phyloP scores from a whole-genome alignment of 2,113 vertebrate genomes.

The Hyperopisus bebe region DNA sequence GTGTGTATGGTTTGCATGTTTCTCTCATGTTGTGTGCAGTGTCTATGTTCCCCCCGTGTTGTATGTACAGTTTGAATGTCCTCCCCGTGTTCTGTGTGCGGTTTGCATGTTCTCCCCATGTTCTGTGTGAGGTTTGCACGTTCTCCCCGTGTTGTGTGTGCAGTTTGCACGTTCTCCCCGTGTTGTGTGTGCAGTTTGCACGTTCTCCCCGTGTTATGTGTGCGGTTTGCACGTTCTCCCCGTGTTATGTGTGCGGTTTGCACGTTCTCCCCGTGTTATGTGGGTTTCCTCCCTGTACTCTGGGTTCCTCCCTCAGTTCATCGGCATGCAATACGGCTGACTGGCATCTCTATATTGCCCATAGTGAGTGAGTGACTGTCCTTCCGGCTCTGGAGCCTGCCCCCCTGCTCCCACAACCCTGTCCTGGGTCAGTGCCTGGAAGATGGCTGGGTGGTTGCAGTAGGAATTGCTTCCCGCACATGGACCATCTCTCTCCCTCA shows the following conservation, averaged over 20 bases:
- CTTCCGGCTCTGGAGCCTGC: not conserved
- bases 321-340: not conserved
- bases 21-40: no score
- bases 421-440: not conserved
- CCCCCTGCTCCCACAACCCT: not conserved
- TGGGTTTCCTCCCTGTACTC: not conserved
- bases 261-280: not conserved
- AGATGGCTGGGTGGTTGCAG: not conserved
- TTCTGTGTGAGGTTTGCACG: not conserved
- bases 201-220: no score
- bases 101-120: not conserved
- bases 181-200: not conserved
- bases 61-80: not conserved
- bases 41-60: no score
- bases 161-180: not conserved
- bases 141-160: not conserved
- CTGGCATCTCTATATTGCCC: not conserved
- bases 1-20: no score
- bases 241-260: no score
- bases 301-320: not conserved
- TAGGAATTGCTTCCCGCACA: not conserved
- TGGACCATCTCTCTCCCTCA: not conserved
- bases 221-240: no score
- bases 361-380: not conserved
- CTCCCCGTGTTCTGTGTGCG: not conserved